These are phyloP conservation scores for Cyclopterus lumpus DNA, from an alignment of 2,797 vertebrate genomes.

Conservation along the genomic window DNA sequence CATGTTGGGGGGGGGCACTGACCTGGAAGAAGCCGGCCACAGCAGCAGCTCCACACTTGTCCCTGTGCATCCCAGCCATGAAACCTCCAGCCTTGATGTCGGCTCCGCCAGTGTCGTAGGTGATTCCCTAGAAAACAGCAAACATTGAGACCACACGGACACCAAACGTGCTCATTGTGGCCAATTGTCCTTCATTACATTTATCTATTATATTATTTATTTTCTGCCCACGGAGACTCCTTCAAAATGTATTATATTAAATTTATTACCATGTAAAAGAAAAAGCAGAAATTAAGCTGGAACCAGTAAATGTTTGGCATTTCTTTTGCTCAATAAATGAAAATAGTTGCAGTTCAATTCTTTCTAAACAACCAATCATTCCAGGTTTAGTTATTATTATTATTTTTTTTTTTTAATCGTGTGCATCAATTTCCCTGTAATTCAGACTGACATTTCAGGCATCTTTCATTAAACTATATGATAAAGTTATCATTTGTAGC, in stretches of 20 bases:
- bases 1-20: not conserved
- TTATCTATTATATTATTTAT: not conserved
- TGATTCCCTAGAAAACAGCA: conserved; percentile 80
- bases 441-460: not conserved
- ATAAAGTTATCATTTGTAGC: not conserved
- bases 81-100: conserved; percentile 88
- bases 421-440: too few species aligned
- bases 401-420: too few species aligned
- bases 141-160: not conserved
- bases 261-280: too few species aligned
- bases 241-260: not conserved
- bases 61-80: conserved; percentile 90
- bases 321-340: not conserved
- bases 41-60: conserved; percentile 88
- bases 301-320: not conserved
- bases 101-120: conserved; percentile 88
- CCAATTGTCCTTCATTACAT: not conserved
- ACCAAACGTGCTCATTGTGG: not conserved
- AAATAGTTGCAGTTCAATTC: not conserved
- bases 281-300: not conserved
- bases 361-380: not conserved
- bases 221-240: not conserved
- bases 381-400: not conserved
- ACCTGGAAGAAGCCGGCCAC: conserved; percentile 89
- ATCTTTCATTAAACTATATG: not conserved